A percentile compares a stretch with the other conserved stretches of the same genome.
These are phyloP conservation scores for Zele albiditarsus DNA, from an alignment of 2,888 invertebrate species.

Conservation along the genomic window DNA sequence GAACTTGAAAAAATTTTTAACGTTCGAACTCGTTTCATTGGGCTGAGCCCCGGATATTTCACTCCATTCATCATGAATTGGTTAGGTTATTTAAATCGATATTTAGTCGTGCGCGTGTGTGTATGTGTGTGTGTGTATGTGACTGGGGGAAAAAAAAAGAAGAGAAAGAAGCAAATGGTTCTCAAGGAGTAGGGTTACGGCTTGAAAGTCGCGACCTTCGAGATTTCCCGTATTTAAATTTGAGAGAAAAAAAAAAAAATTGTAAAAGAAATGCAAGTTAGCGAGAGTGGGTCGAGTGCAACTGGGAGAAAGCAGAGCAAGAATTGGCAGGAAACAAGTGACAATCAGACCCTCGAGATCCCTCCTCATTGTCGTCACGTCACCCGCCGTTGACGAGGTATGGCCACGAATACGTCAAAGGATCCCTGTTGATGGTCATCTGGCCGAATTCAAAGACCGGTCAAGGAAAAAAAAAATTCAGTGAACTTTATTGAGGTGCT, in stretches of 20 bases:
- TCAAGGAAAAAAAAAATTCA: background rate
- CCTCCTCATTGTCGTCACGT: constrained; percentile 63
- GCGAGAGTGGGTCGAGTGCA: constrained; percentile 16
- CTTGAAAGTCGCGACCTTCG: constrained; percentile 48
- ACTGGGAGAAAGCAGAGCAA: constrained; percentile 35
- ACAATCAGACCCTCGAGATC: constrained; percentile 66
- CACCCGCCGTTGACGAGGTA: constrained; percentile 58
- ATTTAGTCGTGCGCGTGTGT: constrained; percentile 42
- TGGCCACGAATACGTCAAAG: constrained; percentile 53
- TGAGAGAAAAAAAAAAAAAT: constrained; percentile 45
- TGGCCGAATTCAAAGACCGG: constrained; percentile 40
- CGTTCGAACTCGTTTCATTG: constrained; percentile 22
- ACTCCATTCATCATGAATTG: constrained; percentile 20
- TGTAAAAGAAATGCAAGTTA: constrained; percentile 40
- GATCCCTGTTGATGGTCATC: constrained; percentile 54
- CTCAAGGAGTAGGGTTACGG: constrained; percentile 73
- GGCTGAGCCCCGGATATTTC: constrained; percentile 30
- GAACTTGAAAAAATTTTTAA: constrained; percentile 27
- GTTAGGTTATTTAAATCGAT: constrained; percentile 56
- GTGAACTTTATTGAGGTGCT: background rate
- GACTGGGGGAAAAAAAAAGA: background rate
- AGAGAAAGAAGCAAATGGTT: constrained; percentile 52
- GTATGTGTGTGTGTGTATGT: too few species aligned
- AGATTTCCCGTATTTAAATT: constrained; percentile 63
- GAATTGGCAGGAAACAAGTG: constrained; percentile 68